Percentiles rank a stretch among this genome's conserved stretches.
These are phyloP conservation scores for Lepisosteus osseus DNA, from an alignment of 2,113 vertebrate genomes.

Conservation along the genomic window DNA sequence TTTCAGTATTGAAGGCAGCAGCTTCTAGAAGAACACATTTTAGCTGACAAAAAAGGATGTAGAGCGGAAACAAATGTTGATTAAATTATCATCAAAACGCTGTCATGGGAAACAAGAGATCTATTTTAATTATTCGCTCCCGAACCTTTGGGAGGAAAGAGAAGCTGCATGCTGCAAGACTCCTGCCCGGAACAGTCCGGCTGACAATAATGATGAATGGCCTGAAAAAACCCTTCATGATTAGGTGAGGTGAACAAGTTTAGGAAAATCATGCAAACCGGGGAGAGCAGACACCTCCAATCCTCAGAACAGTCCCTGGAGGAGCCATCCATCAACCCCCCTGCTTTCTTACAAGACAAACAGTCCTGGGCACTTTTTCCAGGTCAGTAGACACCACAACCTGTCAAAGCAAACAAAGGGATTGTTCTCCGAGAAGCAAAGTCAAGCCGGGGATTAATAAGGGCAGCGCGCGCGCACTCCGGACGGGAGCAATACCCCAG, in stretches of 20 bases:
- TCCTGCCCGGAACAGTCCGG: constrained; percentile 54
- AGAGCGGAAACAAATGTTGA: no score
- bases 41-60: no score
- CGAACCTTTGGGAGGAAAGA: background rate
- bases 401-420: constrained; percentile 75
- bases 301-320: constrained; percentile 62
- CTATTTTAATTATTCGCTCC: constrained; percentile 53
- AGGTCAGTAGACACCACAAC: constrained; percentile 74
- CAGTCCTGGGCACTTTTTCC: constrained; percentile 72
- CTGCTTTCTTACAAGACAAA: constrained; percentile 64
- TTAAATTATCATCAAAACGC: constrained; percentile 45
- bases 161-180: constrained; percentile 5
- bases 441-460: constrained; percentile 73
- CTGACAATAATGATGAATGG: constrained; percentile 73
- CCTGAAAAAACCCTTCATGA: constrained; percentile 30
- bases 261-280: constrained; percentile 60
- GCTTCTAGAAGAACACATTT: no score
- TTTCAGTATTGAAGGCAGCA: no score
- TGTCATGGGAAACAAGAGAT: constrained; percentile 62
- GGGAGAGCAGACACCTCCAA: constrained; percentile 51
- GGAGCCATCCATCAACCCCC: constrained; percentile 67
- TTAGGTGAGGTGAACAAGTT: constrained; percentile 32
- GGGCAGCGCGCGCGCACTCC: constrained; percentile 63
- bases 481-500: constrained; percentile 64
- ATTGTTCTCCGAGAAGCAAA: constrained; percentile 68